Conservation (phyloP, 2,888 invertebrate species). For the Xylocampa areola region DNA sequence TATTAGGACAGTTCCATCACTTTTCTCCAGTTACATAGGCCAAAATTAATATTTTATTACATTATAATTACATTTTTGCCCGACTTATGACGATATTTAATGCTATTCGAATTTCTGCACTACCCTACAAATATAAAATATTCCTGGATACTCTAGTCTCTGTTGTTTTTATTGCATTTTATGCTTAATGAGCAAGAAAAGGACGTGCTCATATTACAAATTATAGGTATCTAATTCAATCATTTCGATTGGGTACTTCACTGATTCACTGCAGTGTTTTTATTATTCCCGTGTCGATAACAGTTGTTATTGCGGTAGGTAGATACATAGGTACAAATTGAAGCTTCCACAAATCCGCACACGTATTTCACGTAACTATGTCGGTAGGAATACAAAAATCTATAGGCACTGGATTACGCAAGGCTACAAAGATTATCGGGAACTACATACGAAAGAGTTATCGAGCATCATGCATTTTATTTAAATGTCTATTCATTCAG, state of each 20-base stretch:
- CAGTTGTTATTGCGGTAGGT: conserved; percentile 43
- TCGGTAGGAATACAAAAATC: conserved; percentile 21
- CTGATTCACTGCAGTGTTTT: conserved; percentile 39
- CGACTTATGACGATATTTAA: too few species aligned
- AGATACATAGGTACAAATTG: too few species aligned
- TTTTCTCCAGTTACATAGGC: too few species aligned
- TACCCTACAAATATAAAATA: conserved; percentile 1
- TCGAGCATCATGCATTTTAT: conserved; percentile 8
- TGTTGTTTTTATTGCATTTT: conserved; percentile 19
- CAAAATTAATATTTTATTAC: too few species aligned
- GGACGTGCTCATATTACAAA: conserved; percentile 19
- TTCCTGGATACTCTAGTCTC: not conserved
- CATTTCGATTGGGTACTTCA: conserved; percentile 20
- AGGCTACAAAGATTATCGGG: conserved; percentile 8
- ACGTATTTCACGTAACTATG: too few species aligned
- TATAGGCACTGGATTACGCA: conserved; percentile 26
- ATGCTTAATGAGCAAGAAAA: conserved; percentile 9
- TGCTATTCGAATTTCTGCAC: conserved; percentile 11
- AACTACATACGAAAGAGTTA: conserved; percentile 3
- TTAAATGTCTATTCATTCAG: conserved; percentile 20
- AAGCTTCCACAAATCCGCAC: conserved; percentile 12
- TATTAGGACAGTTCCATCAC: too few species aligned
- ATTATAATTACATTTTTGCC: too few species aligned
- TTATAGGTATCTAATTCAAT: conserved; percentile 27
- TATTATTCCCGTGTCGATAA: conserved; percentile 22